Conservation (phyloP, 2,113 vertebrate species). For the Serilophus lunatus region DNA sequence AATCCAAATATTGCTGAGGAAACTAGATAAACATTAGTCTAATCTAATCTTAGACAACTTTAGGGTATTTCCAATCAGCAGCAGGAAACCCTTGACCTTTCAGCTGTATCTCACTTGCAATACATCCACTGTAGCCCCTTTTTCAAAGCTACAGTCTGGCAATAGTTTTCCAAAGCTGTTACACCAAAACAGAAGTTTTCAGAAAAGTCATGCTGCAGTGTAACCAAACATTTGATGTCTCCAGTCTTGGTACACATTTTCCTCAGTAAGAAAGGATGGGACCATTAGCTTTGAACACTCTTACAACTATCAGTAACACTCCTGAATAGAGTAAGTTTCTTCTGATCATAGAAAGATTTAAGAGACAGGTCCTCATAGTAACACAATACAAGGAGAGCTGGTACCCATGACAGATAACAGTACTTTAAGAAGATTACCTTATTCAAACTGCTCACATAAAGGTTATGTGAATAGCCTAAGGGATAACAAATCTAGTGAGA, state of each 20-base stretch:
- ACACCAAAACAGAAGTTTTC: background rate
- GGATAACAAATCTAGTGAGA: background rate
- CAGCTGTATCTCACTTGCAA: background rate
- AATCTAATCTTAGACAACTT: background rate
- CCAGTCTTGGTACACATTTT: background rate
- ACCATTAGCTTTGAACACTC: background rate
- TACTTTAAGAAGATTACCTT: background rate
- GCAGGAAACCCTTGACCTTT: background rate
- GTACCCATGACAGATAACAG: background rate
- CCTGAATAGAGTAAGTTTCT: background rate
- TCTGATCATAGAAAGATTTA: background rate
- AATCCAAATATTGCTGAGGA: background rate
- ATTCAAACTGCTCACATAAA: background rate
- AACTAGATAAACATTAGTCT: background rate
- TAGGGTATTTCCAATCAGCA: background rate
- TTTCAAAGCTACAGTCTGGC: background rate
- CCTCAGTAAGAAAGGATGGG: background rate
- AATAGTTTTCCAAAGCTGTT: background rate
- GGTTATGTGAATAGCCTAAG: background rate
- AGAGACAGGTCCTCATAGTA: background rate
- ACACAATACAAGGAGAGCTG: background rate
- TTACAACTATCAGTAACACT: background rate
- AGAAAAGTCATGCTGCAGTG: fast-evolving
- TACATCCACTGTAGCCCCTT: background rate
- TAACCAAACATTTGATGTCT: background rate